Evolutionary conservation across 2,797 vertebrate genomes (phyloP).

Genomic region (Pelobates cultripes): DNA sequence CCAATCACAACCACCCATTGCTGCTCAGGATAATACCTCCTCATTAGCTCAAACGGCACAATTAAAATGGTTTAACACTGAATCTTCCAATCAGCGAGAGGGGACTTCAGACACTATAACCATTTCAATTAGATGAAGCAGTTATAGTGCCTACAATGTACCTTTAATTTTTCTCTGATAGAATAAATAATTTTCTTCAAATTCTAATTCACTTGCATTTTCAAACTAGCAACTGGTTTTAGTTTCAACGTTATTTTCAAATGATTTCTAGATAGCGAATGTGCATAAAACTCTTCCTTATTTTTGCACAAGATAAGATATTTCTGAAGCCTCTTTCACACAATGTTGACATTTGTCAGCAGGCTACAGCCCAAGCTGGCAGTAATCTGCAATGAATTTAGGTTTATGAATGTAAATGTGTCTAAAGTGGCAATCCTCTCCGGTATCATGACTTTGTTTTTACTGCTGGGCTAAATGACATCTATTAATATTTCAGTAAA

Average conservation of each 20-base stretch:
- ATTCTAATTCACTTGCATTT: not conserved
- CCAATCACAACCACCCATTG: too few species aligned
- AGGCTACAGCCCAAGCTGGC: constrained; percentile 6
- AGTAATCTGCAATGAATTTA: constrained; percentile 30
- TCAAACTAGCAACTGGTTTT: not conserved
- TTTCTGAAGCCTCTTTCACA: not conserved
- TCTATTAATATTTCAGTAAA: constrained; percentile 43
- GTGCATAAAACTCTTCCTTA: not conserved
- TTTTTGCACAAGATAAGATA: not conserved
- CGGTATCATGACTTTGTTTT: constrained; percentile 6
- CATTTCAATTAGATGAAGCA: too few species aligned
- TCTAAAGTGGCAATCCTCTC: constrained; percentile 19
- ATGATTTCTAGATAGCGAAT: not conserved
- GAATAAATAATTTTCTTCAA: not conserved
- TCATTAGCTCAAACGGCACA: too few species aligned
- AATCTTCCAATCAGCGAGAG: too few species aligned
- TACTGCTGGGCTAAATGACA: constrained; percentile 18
- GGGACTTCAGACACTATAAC: too few species aligned
- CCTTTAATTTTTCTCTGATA: too few species aligned
- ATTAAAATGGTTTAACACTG: too few species aligned
- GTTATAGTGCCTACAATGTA: too few species aligned
- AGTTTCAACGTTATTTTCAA: not conserved
- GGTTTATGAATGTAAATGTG: constrained; percentile 19
- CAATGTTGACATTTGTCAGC: not conserved
- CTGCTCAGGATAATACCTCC: too few species aligned